A percentile compares a stretch with the other conserved stretches of the same genome.
These are phyloP conservation scores for Agrotis exclamationis DNA, from an alignment of 2,888 invertebrate genomes.

Conservation along the genomic window DNA sequence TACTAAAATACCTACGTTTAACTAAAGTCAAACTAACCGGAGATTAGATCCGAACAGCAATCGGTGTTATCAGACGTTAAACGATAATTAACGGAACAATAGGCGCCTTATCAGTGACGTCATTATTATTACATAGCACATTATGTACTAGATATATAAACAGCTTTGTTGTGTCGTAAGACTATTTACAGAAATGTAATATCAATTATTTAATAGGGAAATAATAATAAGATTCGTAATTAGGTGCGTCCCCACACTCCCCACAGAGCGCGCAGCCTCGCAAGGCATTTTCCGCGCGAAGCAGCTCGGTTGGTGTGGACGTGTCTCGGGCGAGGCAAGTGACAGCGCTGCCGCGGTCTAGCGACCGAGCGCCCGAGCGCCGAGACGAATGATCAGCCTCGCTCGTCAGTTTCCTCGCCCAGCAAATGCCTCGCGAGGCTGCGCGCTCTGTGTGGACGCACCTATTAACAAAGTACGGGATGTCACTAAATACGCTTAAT, in stretches of 20 bases:
- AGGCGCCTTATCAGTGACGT: conserved; percentile 46
- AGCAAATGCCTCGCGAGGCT: too few species aligned
- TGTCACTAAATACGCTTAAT: not conserved
- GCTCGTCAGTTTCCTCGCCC: too few species aligned
- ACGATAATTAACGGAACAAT: conserved; percentile 64
- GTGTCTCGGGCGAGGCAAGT: too few species aligned
- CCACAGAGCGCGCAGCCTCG: too few species aligned
- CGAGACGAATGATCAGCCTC: too few species aligned
- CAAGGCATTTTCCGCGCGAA: too few species aligned
- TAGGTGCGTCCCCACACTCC: too few species aligned
- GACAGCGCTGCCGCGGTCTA: too few species aligned
- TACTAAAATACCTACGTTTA: conserved; percentile 1
- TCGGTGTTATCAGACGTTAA: conserved; percentile 36
- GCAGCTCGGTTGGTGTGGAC: too few species aligned
- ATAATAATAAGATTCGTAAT: not conserved
- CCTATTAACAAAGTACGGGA: not conserved
- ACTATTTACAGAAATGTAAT: conserved; percentile 1
- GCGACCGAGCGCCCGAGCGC: too few species aligned
- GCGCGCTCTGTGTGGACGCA: too few species aligned
- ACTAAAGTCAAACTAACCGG: conserved; percentile 31
- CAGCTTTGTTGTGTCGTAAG: conserved; percentile 5
- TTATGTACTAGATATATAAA: conserved; percentile 19
- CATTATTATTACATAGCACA: conserved; percentile 34
- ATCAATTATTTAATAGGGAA: not conserved
- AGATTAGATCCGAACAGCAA: conserved; percentile 43